Evolutionary conservation across 2,888 invertebrate genomes (phyloP), one percentile per base, ranked within the genome.

Genomic region (Strigamia transsilvanica): DNA sequence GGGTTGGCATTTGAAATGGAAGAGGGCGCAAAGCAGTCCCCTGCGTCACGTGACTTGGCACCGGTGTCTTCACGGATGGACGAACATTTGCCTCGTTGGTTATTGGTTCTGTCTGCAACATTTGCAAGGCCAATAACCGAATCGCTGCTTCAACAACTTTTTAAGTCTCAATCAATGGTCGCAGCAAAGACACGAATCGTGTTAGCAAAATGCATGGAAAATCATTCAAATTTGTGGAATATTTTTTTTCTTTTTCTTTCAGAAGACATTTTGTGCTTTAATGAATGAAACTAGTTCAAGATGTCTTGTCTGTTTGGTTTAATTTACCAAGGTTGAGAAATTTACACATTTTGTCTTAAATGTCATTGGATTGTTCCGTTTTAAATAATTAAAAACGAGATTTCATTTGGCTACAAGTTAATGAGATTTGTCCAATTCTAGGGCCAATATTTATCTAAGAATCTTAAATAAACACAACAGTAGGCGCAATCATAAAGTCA

Each of bases 71-170:
- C 56, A 56, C 56, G 56, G 56, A 56, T 56, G 56, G 56, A 56
- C 56, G 56, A 18, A 56, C 56, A 56, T 56, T 56, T 56, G 56
- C 56, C 56, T 56, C 56, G 18, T 56, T 56, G 56, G 56, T 56
- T 56, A 56, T 56, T 56, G 56, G 56, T 56, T 56, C 73, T 73
- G 73, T 32, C 73, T 73, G 73, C 73, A 73, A 73, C 73, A 73
- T 32, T 73, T 73, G 73, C 73, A 73, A 73, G 73, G 56, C 56
- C 56, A 56, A 56, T 56, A 56, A 56, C 56, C 56, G 56, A 56
- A 56, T 56, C 56, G 56, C 56, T 56, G 56, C 56, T 56, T 21
- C n/a, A 56, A 56, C 56, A 56, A 56, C 56, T 56, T 56, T 56
- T 56, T 56, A 56, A 56, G n/a, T 56, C 56, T n/a, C 56, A 18